Evolutionary conservation across 2,797 vertebrate genomes (phyloP), one percentile per base, ranked within the genome.

Genomic region (Lepus oiostolus): DNA sequence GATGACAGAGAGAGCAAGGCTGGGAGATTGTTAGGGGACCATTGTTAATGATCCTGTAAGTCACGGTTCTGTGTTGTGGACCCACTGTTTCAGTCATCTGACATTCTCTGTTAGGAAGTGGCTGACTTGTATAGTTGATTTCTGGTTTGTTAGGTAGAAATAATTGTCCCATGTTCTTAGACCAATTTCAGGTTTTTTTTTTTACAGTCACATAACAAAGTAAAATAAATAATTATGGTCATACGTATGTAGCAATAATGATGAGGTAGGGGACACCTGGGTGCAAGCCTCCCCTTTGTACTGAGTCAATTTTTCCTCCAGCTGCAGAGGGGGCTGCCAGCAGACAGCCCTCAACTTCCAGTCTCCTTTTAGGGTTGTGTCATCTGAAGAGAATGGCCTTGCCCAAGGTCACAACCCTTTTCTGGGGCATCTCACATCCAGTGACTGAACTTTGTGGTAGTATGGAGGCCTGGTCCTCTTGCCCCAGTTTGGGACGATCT

Each of bases 301-400:
- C 58, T 77, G 26, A 71, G 86, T 35, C 32, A 80, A 83, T 67
- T 54, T 72, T 93, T 85, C 28, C 54, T 92, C 70, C 13, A 92
- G 75, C n/a, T 88, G 70, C 88, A 70, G 85, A 83, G 85, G 86
- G 65, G 80, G 88, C 81, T 90, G 26, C 62, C 63, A 93, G 52
- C 26, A 76, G 75, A 85, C 42, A 90, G 42, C 71, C 60, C 47
- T 93, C 65, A 79, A 65, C 65, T 85, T 68, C 92, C 70, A 50
- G 38, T 86, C 32, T 54, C 70, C 11, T 80, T 91, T 68, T 58
- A 91, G 68, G 30, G 60, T 28, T 68, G 32, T 24, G 54, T 62
- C 72, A 58, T 42, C n/a, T 79, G n/a, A 82, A 92, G 30, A 75
- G 14, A 28, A 24, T 10, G 7, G 1, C 28, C 58, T 84, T 63